Percentiles rank a stretch among this genome's conserved stretches.
Evolutionary conservation across 2,113 vertebrate genomes (phyloP).

Genomic region (Orycteropus afer): DNA sequence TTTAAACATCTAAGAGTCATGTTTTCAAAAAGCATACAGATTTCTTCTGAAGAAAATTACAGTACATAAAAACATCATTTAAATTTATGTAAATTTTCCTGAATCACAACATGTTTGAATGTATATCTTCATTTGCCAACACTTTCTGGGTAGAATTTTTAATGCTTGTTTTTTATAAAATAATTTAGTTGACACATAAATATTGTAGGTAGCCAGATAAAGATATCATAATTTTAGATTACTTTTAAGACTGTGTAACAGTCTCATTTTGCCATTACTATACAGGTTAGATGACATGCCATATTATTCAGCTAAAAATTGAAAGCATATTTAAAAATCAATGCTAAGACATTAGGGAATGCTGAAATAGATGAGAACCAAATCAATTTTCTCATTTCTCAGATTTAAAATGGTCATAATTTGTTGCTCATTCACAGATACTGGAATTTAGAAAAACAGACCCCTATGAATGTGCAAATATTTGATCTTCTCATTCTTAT

Average conservation of each 20-base stretch:
- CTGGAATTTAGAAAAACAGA: constrained; percentile 47
- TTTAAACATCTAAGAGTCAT: constrained; percentile 57
- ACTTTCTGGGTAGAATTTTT: constrained; percentile 43
- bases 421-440: constrained; percentile 40
- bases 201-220: not conserved
- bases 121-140: not conserved
- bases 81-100: constrained; percentile 53
- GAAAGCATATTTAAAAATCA: constrained; percentile 66
- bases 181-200: constrained; percentile 31
- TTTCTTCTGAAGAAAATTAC: constrained; percentile 49
- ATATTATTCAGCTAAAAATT: constrained; percentile 43
- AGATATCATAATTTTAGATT: constrained; percentile 33
- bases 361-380: constrained; percentile 45
- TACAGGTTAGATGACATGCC: not conserved
- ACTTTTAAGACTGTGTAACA: not conserved
- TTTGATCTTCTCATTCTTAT: constrained; percentile 51
- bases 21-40: constrained; percentile 54
- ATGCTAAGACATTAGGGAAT: constrained; percentile 44
- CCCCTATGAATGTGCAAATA: constrained; percentile 29
- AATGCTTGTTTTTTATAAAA: constrained; percentile 36
- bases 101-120: constrained; percentile 9
- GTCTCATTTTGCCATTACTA: constrained; percentile 12
- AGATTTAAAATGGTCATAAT: constrained; percentile 57
- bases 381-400: constrained; percentile 61
- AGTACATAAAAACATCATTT: constrained; percentile 49